These are phyloP conservation scores for Rhamphomyia laevipes DNA, from an alignment of 2,888 invertebrate species.

Conservation along the genomic window DNA sequence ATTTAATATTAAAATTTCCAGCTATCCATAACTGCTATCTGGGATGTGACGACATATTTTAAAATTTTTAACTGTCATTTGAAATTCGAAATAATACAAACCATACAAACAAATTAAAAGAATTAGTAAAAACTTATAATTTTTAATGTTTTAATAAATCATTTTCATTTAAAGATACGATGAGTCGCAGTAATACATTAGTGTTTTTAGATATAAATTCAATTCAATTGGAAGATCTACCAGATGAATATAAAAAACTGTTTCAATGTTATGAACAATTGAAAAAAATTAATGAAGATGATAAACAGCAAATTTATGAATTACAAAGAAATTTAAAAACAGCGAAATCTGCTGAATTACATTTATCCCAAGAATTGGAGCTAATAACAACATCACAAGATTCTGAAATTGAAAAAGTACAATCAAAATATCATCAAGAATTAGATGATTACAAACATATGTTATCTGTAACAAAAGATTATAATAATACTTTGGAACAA, in stretches of 20 bases:
- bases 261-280: conserved; percentile 23
- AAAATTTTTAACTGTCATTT: not conserved
- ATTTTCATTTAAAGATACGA: no score
- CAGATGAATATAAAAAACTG: conserved; percentile 29
- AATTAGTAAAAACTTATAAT: no score
- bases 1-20: no score
- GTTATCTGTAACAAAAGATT: not conserved
- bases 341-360: conserved; percentile 26
- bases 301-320: conserved; percentile 32
- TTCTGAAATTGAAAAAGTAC: conserved; percentile 1
- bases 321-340: conserved; percentile 30
- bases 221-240: conserved; percentile 26
- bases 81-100: no score
- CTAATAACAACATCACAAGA: conserved; percentile 3
- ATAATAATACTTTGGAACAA: not conserved
- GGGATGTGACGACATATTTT: conserved; percentile 9
- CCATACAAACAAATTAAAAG: no score
- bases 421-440: conserved; percentile 8
- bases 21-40: conserved; percentile 1
- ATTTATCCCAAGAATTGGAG: conserved; percentile 20
- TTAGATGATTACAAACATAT: conserved; percentile 11
- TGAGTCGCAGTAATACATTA: no score
- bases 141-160: no score
- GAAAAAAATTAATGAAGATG: conserved; percentile 22
- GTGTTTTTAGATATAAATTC: conserved; percentile 39